A percentile compares a stretch with the other conserved stretches of the same genome.
Conservation (phyloP, 2,113 vertebrate genomes). For the Mirounga angustirostris region DNA sequence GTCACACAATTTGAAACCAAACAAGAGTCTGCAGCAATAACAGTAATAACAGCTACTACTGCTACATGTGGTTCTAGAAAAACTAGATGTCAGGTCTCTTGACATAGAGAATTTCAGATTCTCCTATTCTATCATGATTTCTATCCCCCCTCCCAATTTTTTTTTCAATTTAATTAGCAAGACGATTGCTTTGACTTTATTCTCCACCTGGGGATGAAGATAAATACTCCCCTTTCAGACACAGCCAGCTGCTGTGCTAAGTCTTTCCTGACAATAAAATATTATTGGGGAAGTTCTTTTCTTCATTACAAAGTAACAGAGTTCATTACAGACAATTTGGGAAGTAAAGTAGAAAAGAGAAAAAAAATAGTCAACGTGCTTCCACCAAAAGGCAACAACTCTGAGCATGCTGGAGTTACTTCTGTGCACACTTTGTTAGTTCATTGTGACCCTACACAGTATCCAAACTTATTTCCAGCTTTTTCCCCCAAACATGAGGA, state of each 20-base stretch:
- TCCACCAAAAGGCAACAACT: neutral
- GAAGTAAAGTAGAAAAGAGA: neutral
- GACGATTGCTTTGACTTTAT: neutral
- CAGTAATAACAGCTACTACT: neutral
- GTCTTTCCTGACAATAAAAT: neutral
- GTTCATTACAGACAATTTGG: constrained; percentile 21
- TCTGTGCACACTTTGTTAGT: neutral
- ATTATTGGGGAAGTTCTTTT: neutral
- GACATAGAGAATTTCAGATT: constrained; percentile 24
- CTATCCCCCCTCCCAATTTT: neutral
- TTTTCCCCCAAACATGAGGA: neutral
- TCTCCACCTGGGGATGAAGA: neutral
- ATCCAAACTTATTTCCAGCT: neutral
- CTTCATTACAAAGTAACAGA: neutral
- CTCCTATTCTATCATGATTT: neutral
- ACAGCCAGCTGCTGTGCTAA: neutral
- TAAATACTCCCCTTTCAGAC: neutral
- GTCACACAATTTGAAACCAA: neutral
- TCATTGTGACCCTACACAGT: neutral
- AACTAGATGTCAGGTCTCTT: neutral
- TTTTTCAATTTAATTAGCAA: neutral
- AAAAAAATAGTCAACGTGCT: neutral
- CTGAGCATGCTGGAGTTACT: neutral
- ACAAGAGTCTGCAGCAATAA: neutral
- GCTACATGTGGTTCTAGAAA: neutral